A percentile compares a stretch with the other conserved stretches of the same genome.
phyloP scores from a whole-genome alignment of 2,797 vertebrate species.

The Hyperoplus immaculatus region DNA sequence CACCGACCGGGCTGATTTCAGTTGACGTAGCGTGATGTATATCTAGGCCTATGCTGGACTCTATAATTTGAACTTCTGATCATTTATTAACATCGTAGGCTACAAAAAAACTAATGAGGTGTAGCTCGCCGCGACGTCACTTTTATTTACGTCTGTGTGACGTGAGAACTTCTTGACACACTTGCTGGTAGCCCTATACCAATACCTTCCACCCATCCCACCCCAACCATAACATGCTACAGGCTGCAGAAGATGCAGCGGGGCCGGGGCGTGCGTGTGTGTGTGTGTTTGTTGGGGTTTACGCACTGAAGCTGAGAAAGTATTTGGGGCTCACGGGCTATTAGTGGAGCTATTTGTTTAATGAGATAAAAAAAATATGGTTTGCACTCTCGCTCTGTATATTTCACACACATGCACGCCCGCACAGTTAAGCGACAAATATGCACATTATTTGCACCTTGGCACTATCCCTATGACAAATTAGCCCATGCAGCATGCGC shows the following conservation, averaged over 20 bases:
- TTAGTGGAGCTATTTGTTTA: conserved; percentile 66
- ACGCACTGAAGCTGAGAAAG: conserved; percentile 55
- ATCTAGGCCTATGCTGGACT: conserved; percentile 79
- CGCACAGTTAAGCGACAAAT: conserved; percentile 53
- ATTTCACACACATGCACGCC: not conserved
- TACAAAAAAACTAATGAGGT: conserved; percentile 92
- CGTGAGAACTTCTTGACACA: conserved; percentile 77
- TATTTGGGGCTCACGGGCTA: conserved; percentile 54
- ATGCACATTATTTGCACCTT: conserved; percentile 68
- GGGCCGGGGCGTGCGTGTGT: conserved; percentile 10
- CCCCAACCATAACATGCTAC: not conserved
- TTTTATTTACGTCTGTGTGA: conserved; percentile 91
- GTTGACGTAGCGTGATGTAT: conserved; percentile 90
- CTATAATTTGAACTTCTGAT: conserved; percentile 91
- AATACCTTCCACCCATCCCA: no score
- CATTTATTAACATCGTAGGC: conserved; percentile 88
- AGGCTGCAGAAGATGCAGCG: conserved; percentile 35
- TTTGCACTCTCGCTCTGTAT: conserved; percentile 19
- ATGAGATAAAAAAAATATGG: conserved; percentile 60
- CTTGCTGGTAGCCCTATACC: conserved; percentile 35
- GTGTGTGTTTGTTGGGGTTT: conserved; percentile 46
- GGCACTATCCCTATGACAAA: conserved; percentile 70
- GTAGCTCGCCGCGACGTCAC: conserved; percentile 90
- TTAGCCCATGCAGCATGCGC: conserved; percentile 60
- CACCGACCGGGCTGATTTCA: conserved; percentile 87